These are phyloP conservation scores for Pseudomugil gertrudae DNA, from an alignment of 2,797 vertebrate genomes.

Conservation along the genomic window DNA sequence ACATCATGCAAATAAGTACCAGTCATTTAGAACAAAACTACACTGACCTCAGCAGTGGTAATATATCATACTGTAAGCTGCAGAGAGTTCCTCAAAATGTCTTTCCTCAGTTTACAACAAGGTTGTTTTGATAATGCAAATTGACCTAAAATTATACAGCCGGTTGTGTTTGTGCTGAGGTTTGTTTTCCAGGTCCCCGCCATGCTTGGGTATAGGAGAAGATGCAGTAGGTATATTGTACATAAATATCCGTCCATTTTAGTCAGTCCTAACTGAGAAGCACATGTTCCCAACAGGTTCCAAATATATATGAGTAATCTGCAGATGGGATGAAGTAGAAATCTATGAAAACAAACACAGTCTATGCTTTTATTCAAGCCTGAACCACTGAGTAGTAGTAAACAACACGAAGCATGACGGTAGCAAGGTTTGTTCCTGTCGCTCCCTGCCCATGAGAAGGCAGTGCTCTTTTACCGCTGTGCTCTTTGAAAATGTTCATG, in stretches of 20 bases:
- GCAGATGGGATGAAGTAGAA: slow-evolving; percentile 48
- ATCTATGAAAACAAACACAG: slow-evolving; percentile 49
- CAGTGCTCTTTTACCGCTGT: slow-evolving; percentile 48
- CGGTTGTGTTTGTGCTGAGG: slow-evolving; percentile 50
- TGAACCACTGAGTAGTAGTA: slow-evolving; percentile 58
- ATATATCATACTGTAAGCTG: slow-evolving; percentile 62
- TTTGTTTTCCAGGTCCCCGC: slow-evolving; percentile 53
- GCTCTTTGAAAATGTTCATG: slow-evolving; percentile 37
- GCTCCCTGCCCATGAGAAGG: slow-evolving; percentile 42
- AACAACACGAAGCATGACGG: slow-evolving; percentile 42
- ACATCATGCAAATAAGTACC: slow-evolving; percentile 80
- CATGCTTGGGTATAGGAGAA: slow-evolving; percentile 70
- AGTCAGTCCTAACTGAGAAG: slow-evolving; percentile 55
- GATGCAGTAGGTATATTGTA: slow-evolving; percentile 57
- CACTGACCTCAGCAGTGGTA: slow-evolving; percentile 68
- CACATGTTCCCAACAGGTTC: slow-evolving; percentile 43
- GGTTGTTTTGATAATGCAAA: slow-evolving; percentile 45
- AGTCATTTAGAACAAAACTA: slow-evolving; percentile 68
- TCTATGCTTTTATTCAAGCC: slow-evolving; percentile 58
- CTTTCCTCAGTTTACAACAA: slow-evolving; percentile 45
- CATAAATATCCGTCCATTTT: slow-evolving; percentile 72
- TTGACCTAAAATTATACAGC: slow-evolving; percentile 40
- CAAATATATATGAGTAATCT: slow-evolving; percentile 47
- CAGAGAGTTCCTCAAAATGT: slow-evolving; percentile 60
- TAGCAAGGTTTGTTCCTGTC: slow-evolving; percentile 31